A percentile compares a stretch with the other conserved stretches of the same genome.
Evolutionary conservation across 2,888 invertebrate species (phyloP).

Genomic region (Helobdella robusta): DNA sequence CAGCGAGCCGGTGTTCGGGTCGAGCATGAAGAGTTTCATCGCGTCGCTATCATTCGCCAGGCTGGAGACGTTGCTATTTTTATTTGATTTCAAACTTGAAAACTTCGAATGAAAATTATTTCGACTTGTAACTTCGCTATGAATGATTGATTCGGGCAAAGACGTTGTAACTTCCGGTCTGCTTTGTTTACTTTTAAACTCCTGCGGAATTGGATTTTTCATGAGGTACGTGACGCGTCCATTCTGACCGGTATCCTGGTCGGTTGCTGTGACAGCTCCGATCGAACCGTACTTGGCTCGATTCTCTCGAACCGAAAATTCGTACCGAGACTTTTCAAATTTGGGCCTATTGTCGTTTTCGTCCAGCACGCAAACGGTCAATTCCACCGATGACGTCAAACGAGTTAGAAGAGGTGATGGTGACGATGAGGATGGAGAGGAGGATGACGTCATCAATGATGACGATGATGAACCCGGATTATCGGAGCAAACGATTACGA

Average conservation of each 20-base stretch:
- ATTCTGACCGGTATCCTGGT: slow-evolving; percentile 71
- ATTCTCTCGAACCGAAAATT: slow-evolving; percentile 67
- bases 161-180: too few relatives aligned
- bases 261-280: slow-evolving; percentile 1
- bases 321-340: slow-evolving; percentile 52
- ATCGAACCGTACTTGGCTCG: background rate
- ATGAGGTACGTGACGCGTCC: slow-evolving; percentile 77
- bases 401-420: background rate
- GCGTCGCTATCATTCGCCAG: background rate
- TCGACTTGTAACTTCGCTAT: background rate
- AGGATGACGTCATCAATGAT: background rate
- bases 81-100: background rate
- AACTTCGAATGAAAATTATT: background rate
- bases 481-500: slow-evolving; percentile 59
- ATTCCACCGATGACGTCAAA: slow-evolving; percentile 14
- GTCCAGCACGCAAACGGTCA: slow-evolving; percentile 31
- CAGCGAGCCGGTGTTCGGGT: slow-evolving; percentile 27
- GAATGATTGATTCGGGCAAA: too few relatives aligned
- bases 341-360: slow-evolving; percentile 31
- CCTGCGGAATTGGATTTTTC: too few relatives aligned
- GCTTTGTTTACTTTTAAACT: too few relatives aligned
- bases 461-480: slow-evolving; percentile 20
- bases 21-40: slow-evolving; percentile 15
- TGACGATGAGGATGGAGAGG: background rate
- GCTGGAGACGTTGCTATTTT: background rate